Conservation (phyloP, 2,888 invertebrate genomes). For the Plusia festucae region DNA sequence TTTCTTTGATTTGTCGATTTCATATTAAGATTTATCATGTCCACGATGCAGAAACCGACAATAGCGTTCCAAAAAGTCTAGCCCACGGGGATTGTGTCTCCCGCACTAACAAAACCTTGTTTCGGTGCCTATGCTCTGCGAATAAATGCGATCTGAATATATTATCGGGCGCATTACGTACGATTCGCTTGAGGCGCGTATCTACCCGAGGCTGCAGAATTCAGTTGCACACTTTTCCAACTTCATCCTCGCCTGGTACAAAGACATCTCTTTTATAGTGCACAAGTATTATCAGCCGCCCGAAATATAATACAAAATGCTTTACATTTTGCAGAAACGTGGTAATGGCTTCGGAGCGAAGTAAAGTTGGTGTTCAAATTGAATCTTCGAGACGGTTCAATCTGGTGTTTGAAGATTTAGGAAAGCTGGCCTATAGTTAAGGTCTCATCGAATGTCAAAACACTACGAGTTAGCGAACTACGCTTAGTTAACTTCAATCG, state of each 20-base stretch:
- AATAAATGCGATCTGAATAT: conserved; percentile 87
- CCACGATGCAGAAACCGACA: conserved; percentile 48
- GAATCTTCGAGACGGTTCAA: conserved; percentile 17
- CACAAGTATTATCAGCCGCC: conserved; percentile 58
- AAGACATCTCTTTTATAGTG: conserved; percentile 67
- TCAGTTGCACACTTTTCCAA: conserved; percentile 78
- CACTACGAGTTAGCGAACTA: conserved; percentile 71
- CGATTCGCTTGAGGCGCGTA: conserved; percentile 83
- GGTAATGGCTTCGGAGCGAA: conserved; percentile 50
- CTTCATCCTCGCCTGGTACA: conserved; percentile 74
- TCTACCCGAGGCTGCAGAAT: conserved; percentile 77
- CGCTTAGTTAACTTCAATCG: conserved; percentile 83
- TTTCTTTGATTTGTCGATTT: conserved; percentile 37
- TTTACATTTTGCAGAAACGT: conserved; percentile 50
- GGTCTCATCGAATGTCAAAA: conserved; percentile 74
- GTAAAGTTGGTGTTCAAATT: conserved; percentile 52
- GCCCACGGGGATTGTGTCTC: conserved; percentile 78
- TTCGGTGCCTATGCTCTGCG: conserved; percentile 80
- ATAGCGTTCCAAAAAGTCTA: conserved; percentile 71
- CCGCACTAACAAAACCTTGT: conserved; percentile 81
- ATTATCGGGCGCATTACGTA: conserved; percentile 86
- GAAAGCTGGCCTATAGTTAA: conserved; percentile 33
- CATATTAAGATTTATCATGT: conserved; percentile 47
- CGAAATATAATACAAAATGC: conserved; percentile 61
- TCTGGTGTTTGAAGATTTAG: conserved; percentile 39